phyloP scores from a whole-genome alignment of 30 jellyfish, hydroid and myxozoan species.

The Hydractinia echinata region DNA sequence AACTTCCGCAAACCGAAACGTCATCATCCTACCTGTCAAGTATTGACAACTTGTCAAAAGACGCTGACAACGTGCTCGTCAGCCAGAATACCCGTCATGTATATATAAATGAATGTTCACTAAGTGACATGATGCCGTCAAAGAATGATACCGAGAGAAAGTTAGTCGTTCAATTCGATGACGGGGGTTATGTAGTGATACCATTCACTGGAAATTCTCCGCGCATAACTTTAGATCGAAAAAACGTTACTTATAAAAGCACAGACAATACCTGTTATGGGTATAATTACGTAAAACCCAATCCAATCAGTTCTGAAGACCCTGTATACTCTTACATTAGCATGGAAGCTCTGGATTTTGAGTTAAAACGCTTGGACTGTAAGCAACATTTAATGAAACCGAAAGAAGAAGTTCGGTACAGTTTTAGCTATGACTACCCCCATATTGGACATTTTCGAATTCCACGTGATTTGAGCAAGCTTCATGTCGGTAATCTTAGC shows the following conservation, averaged over 20 bases:
- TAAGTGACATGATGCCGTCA: not conserved
- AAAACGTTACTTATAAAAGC: not conserved
- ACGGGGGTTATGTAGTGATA: slow-evolving; percentile 34
- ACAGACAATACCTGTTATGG: not conserved
- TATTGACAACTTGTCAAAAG: not conserved
- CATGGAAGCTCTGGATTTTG: not conserved
- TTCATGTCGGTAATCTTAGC: not conserved
- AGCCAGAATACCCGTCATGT: not conserved
- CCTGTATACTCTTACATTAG: slow-evolving; percentile 14
- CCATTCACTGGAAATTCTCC: slow-evolving; percentile 20
- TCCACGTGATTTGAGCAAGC: slow-evolving; percentile 5
- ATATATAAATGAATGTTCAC: slow-evolving; percentile 17
- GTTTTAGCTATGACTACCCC: slow-evolving; percentile 20
- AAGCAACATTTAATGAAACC: not conserved
- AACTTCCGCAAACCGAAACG: not conserved
- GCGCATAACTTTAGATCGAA: not conserved
- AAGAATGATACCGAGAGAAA: slow-evolving; percentile 1
- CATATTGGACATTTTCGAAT: slow-evolving; percentile 8
- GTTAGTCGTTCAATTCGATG: slow-evolving; percentile 25
- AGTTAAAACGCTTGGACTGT: not conserved
- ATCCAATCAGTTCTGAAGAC: not conserved
- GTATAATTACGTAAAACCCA: not conserved
- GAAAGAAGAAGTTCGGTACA: not conserved
- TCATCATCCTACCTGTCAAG: not conserved
- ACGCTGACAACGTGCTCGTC: not conserved